Percentiles rank a stretch among this genome's conserved stretches.
phyloP scores from a whole-genome alignment of 2,888 invertebrate species.

The Lochmaea crataegi region DNA sequence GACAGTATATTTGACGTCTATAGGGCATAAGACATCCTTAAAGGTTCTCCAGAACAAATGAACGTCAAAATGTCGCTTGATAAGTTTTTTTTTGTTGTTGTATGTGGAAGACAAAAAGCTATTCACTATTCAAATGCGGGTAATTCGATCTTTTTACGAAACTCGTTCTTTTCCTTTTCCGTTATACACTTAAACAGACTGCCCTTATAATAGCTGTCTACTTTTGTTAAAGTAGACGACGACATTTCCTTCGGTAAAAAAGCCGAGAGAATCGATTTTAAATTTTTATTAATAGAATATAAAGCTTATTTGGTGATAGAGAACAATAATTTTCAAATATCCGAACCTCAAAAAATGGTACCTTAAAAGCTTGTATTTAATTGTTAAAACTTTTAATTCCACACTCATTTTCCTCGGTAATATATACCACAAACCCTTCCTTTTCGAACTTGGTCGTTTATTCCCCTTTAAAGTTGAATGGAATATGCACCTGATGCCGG shows the following conservation, averaged over 20 bases:
- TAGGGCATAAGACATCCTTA: constrained; percentile 14
- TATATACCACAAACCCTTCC: neutral
- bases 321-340: neutral
- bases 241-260: constrained; percentile 45
- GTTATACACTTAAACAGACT: constrained; percentile 50
- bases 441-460: constrained; percentile 41
- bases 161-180: constrained; percentile 46
- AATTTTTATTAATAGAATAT: no score
- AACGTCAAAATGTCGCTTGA: constrained; percentile 38
- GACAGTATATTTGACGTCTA: constrained; percentile 1
- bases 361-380: constrained; percentile 45
- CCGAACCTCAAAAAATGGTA: neutral
- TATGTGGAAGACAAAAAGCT: constrained; percentile 45
- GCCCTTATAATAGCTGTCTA: constrained; percentile 52
- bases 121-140: constrained; percentile 51
- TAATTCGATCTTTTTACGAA: constrained; percentile 52
- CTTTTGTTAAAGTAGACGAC: constrained; percentile 43
- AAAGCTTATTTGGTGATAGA: no score
- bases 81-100: constrained; percentile 27
- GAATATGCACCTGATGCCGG: constrained; percentile 59
- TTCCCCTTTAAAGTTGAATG: constrained; percentile 51
- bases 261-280: neutral
- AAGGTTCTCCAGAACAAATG: constrained; percentile 16
- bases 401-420: constrained; percentile 37
- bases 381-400: constrained; percentile 45